These are phyloP conservation scores for Holcopasites calliopsidis DNA, from an alignment of 1,140 invertebrate genomes.

Conservation along the genomic window DNA sequence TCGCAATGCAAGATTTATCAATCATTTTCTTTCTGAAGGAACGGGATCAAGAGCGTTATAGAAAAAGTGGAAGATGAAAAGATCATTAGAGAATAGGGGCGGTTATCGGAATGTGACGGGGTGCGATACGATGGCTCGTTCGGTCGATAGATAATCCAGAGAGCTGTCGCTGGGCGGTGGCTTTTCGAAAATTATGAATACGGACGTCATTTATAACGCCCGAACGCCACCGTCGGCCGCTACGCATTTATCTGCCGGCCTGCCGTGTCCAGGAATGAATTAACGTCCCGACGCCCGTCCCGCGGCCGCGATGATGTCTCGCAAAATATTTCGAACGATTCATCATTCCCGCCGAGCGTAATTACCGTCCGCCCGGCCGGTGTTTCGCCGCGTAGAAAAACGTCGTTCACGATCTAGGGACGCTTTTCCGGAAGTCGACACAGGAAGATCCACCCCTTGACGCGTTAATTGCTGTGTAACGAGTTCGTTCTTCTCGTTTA, in stretches of 20 bases:
- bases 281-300: constrained; percentile 63
- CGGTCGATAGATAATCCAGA: constrained; percentile 46
- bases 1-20: no score
- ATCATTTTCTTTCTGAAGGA: no score
- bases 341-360: constrained; percentile 59
- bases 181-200: constrained; percentile 69
- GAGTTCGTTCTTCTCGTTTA: constrained; percentile 1
- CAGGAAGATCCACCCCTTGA: background rate
- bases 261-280: constrained; percentile 60
- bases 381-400: constrained; percentile 3
- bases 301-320: constrained; percentile 60
- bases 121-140: constrained; percentile 22
- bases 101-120: constrained; percentile 12
- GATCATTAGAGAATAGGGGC: constrained; percentile 6
- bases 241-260: constrained; percentile 58
- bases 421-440: constrained; percentile 11
- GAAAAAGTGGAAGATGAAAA: constrained; percentile 40
- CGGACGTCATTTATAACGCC: constrained; percentile 67
- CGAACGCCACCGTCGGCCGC: constrained; percentile 45
- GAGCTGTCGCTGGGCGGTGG: constrained; percentile 48
- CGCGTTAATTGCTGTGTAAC: constrained; percentile 38
- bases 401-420: background rate
- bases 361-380: constrained; percentile 45
- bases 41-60: no score
- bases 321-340: constrained; percentile 69